Conservation (phyloP, 2,797 vertebrate genomes). For the Gobio occitaniae region DNA sequence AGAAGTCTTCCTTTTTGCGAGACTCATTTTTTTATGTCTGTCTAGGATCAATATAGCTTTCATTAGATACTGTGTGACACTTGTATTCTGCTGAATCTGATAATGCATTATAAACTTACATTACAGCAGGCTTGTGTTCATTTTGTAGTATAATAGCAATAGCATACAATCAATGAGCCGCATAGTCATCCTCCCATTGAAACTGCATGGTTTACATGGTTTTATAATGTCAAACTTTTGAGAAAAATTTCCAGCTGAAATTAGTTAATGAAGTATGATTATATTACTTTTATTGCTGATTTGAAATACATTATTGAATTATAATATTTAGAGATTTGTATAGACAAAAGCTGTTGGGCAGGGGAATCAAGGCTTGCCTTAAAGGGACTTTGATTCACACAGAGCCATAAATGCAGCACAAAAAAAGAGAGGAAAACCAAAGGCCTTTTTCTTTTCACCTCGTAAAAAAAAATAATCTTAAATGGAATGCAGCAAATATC, state of each 20-base stretch:
- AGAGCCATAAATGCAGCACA: conserved; percentile 2
- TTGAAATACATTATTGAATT: not conserved
- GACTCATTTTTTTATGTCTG: conserved; percentile 4
- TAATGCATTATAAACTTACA: conserved; percentile 21
- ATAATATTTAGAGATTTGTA: too few relatives aligned
- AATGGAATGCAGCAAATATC: conserved; percentile 22
- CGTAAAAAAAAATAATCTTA: not conserved
- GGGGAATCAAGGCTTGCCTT: not conserved
- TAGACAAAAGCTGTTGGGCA: too few relatives aligned
- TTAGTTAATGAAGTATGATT: not conserved
- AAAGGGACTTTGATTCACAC: not conserved
- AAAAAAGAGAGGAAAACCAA: not conserved
- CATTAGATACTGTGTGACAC: conserved; percentile 24
- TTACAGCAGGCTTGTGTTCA: conserved; percentile 32
- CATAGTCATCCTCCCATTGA: conserved; percentile 14
- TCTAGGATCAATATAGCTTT: conserved; percentile 43
- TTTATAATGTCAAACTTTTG: conserved; percentile 28
- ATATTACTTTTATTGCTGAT: not conserved
- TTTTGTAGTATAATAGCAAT: conserved; percentile 30
- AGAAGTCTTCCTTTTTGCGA: not conserved
- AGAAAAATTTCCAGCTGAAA: conserved; percentile 37
- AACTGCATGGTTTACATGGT: not conserved
- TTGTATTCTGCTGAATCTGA: conserved; percentile 39
- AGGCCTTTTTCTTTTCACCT: not conserved
- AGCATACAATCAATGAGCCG: conserved; percentile 13